Base-by-base conservation (phyloP, 2,113 vertebrate genomes). In the Pterophyllum scalare region DNA sequence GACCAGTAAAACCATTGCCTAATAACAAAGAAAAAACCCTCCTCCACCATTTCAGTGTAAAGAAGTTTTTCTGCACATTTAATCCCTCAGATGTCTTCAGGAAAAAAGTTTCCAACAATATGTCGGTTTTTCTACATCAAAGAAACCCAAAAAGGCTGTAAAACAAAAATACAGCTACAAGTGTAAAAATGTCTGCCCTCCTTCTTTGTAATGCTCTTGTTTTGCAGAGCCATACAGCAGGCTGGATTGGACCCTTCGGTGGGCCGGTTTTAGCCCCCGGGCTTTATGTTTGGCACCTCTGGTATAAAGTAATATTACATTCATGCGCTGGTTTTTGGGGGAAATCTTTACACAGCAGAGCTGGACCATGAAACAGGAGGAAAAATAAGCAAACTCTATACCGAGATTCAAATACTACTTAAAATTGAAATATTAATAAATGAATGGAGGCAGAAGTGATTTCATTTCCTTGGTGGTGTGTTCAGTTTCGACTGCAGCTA, bases 81-180 rank as follows among this genome's bases (percentile, higher is more conserved):
- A n/a, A n/a, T n/a, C n/a, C n/a, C n/a, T n/a, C n/a, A n/a, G n/a
- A n/a, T n/a, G n/a, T n/a, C n/a, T n/a, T n/a, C n/a, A n/a, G n/a
- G n/a, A n/a, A n/a, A n/a, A n/a, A n/a, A n/a, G n/a, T n/a, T n/a
- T n/a, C n/a, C n/a, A n/a, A n/a, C n/a, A n/a, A n/a, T n/a, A n/a
- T n/a, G n/a, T n/a, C n/a, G n/a, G n/a, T n/a, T n/a, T n/a, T n/a
- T n/a, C n/a, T n/a, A n/a, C n/a, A n/a, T n/a, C n/a, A n/a, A n/a
- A n/a, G n/a, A n/a, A n/a, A n/a, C n/a, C n/a, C n/a, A n/a, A 28
- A 28, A 28, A 28, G 1, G 38, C 13, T 40, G 7, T 0, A 40
- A 38, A 38, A 38, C 9, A 38, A 38, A 38, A 9, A 38, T 38
- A 38, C 35, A 38, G 35, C 35, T 38, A 9, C 7, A 10, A 40